Base-by-base conservation (phyloP, 2,113 vertebrate species). In the Felis chaus region DNA sequence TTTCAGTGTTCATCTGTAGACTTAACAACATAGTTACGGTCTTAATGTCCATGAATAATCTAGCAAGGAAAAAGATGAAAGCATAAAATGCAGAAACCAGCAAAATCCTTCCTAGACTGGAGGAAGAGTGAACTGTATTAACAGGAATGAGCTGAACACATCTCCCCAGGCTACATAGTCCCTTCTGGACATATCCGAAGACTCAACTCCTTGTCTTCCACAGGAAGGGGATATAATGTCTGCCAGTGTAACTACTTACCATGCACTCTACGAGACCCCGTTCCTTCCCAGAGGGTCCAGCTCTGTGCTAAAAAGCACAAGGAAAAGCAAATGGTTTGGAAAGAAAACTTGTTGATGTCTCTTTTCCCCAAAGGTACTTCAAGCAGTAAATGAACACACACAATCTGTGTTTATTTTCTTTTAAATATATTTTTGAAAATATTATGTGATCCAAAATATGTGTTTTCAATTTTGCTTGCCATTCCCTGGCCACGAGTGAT, bases 321-420 rank as follows among this genome's bases (percentile, higher is more conserved):
- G 90, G 86, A 97, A 89, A 95, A 98, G 96, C 45, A 93, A 98
- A 98, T 76, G 71, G 97, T 98, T 98, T 98, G 97, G 97, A 98
- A 98, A 98, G 98, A 96, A 98, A 96, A 98, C 92, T 95, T 97
- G 97, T 98, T 99, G 98, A 98, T 98, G 97, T 98, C 98, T 98
- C 92, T 97, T 96, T 98, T 97, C 93, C 91, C 97, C 0, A 12
- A 98, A 98, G 97, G 97, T 97, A 98, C 98, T 98, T 98, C 96
- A 98, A 97, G 95, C 96, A 95, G 89, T 96, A 97, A 98, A 98
- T 0, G 98, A 97, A 98, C 97, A 98, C 97, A 98, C 88, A 97
- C 95, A 95, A 98, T 96, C 93, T 93, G 3, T 99, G 98, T 99
- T 99, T 99, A 98, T 98, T 98, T 99, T 98, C 98, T 98, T 99